phyloP scores from a whole-genome alignment of 1,140 invertebrate species.

The Berghia stephanieae region DNA sequence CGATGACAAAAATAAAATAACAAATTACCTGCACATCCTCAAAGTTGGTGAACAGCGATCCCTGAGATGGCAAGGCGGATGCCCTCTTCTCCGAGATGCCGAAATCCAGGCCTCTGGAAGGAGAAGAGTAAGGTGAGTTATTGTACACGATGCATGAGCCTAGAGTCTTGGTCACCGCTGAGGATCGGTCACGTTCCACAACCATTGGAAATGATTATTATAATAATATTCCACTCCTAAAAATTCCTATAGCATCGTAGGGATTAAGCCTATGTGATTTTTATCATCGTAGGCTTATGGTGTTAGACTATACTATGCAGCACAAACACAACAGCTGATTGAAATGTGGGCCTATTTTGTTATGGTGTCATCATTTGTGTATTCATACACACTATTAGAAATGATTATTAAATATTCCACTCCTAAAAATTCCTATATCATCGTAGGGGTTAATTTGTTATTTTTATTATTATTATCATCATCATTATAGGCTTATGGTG shows the following conservation, averaged over 20 bases:
- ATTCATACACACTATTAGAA: no score
- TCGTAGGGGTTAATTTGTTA: no score
- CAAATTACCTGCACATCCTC: conserved; percentile 64
- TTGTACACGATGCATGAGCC: conserved; percentile 50
- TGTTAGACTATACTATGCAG: neutral
- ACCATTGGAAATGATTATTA: no score
- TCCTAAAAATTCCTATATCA: no score
- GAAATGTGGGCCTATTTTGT: neutral
- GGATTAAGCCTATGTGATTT: neutral
- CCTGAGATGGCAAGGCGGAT: conserved; percentile 61
- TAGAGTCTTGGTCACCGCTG: conserved; percentile 48
- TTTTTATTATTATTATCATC: no score
- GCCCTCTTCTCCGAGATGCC: conserved; percentile 55
- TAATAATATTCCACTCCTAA: no score
- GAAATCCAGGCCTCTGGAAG: conserved; percentile 54
- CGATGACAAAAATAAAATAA: neutral
- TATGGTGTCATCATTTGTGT: neutral
- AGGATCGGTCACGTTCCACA: conserved; percentile 22
- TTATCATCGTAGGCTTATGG: neutral
- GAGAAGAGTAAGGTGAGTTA: conserved; percentile 51
- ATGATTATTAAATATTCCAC: no score
- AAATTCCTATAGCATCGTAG: no score
- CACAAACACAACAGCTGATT: neutral
- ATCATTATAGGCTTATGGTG: no score
- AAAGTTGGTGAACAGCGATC: conserved; percentile 65